phyloP scores from a whole-genome alignment of 2,797 vertebrate genomes.

The Acrossocheilus fasciatus region DNA sequence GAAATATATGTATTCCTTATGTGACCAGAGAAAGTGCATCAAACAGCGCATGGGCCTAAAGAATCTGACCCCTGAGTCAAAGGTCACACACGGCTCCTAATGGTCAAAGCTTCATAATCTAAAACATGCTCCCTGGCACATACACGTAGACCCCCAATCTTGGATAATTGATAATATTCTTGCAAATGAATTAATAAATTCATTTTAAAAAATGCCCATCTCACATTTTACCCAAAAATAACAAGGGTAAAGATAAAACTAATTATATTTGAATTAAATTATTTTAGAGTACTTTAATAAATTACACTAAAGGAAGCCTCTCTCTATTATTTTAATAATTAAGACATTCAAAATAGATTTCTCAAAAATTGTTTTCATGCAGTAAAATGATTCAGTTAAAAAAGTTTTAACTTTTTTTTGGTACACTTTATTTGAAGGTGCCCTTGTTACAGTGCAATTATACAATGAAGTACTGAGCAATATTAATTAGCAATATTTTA shows the following conservation, averaged over 20 bases:
- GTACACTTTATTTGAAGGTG: neutral
- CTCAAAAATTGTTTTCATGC: neutral
- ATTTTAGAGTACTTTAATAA: neutral
- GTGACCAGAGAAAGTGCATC: slow-evolving; percentile 50
- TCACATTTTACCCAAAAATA: neutral
- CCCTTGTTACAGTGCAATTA: neutral
- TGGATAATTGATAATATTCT: neutral
- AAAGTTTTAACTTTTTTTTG: neutral
- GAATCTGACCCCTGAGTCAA: slow-evolving; percentile 43
- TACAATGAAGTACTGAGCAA: neutral
- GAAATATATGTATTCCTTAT: slow-evolving; percentile 72
- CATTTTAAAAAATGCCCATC: neutral
- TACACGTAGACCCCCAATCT: neutral
- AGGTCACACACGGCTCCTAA: slow-evolving; percentile 42
- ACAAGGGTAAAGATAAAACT: neutral
- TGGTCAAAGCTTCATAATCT: slow-evolving; percentile 36
- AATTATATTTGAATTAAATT: neutral
- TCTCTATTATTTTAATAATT: neutral
- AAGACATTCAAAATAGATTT: neutral
- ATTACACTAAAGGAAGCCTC: neutral
- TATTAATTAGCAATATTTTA: neutral
- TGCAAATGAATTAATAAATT: neutral
- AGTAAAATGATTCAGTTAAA: neutral
- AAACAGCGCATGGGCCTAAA: slow-evolving; percentile 22
- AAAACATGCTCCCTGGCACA: slow-evolving; percentile 46